phyloP scores from a whole-genome alignment of 2,113 vertebrate species.

The Zosterops pallidus region DNA sequence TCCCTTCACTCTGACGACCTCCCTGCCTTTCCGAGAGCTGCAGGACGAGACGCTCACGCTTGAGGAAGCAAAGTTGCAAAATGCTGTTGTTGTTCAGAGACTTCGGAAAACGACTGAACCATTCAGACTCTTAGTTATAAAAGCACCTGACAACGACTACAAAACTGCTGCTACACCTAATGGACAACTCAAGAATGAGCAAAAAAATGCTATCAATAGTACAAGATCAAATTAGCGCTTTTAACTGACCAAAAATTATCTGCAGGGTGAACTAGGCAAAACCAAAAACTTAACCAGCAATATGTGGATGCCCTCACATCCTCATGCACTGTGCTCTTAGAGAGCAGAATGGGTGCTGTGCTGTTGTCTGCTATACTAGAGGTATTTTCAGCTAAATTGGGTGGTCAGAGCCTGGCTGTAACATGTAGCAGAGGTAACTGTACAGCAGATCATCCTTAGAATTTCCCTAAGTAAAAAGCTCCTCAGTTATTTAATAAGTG shows the following conservation, averaged over 20 bases:
- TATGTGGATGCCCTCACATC: slow-evolving; percentile 25
- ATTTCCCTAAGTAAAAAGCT: not conserved
- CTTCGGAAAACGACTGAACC: slow-evolving; percentile 77
- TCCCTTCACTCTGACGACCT: slow-evolving; percentile 86
- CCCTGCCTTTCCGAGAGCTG: slow-evolving; percentile 81
- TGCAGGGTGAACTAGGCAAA: slow-evolving; percentile 32
- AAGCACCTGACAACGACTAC: not conserved
- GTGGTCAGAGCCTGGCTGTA: not conserved
- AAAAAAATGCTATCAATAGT: not conserved
- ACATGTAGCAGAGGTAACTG: not conserved
- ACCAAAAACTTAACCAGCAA: slow-evolving; percentile 63
- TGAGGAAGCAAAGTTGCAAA: slow-evolving; percentile 84
- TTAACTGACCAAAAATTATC: not conserved
- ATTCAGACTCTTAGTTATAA: slow-evolving; percentile 70
- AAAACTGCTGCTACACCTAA: slow-evolving; percentile 27
- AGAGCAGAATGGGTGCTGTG: slow-evolving; percentile 5
- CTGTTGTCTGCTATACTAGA: not conserved
- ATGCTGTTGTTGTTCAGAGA: slow-evolving; percentile 90
- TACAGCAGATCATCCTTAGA: not conserved
- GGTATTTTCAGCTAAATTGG: not conserved
- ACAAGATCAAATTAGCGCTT: slow-evolving; percentile 9
- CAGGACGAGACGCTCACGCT: slow-evolving; percentile 81
- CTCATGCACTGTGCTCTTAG: not conserved
- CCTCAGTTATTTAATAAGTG: not conserved
- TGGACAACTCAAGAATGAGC: not conserved